Base-by-base conservation (phyloP, 2,113 vertebrate species). In the Perccottus glenii region DNA sequence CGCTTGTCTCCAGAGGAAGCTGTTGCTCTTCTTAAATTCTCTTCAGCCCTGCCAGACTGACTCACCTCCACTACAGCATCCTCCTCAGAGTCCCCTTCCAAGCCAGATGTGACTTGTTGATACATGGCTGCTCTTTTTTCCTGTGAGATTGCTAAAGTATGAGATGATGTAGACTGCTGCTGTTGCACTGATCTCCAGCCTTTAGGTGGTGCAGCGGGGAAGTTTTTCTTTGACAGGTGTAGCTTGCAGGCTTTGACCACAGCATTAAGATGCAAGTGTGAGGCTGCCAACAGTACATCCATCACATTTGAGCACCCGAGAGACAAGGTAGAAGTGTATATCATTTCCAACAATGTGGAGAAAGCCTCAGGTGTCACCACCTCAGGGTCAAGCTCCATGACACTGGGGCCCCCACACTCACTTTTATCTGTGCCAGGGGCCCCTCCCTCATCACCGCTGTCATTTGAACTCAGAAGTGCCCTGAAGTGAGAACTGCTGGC, bases 221-320 rank as follows among this genome's bases (percentile, higher is more conserved):
- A 93, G 0, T 95, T 96, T 87, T 94, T 93, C 12, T 92, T 95
- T 0, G 95, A 96, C 77, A 98, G 85, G 81, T 97, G 95, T 83
- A 96, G 93, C 83, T 98, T 98, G 90, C 96, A 98, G 1, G 95
- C 95, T 80, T 96, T 98, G 38, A 98, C 96, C 35, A 98, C 95
- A 0, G 93, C 86, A 75, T 97, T 98, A 71, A 98, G 88, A 71
- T 98, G 96, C 53, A 98, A 88, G 83, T 98, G 94, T 9, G 96
- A 98, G 0, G 96, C 96, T 0, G 96, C 96, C 86, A 98, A 47
- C 78, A 98, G 88, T 64, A 98, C 94, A 53, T 98, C 96, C 96
- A 98, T 98, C n/a, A 95, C 95, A 0, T 98, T 97, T 78, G 96
- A 96, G 74, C 94, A 92, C 12, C 94, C 93, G 3, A 96, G 90